Evolutionary conservation across 2,888 invertebrate species (phyloP).

Genomic region (Neoascia interrupta): DNA sequence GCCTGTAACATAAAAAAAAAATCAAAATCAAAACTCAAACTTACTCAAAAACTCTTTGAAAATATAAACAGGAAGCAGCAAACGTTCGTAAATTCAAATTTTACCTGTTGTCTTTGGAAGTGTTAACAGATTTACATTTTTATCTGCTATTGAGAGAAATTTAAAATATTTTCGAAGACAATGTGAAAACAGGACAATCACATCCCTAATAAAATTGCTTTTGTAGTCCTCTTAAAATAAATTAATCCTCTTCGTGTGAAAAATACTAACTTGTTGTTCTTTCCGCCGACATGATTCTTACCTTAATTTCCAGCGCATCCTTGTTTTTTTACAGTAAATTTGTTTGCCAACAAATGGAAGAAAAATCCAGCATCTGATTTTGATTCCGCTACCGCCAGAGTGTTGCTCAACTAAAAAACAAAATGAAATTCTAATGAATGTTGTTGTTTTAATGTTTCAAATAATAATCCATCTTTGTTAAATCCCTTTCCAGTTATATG

Average conservation of each 20-base stretch:
- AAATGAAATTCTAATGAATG: conserved; percentile 32
- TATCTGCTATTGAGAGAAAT: not conserved
- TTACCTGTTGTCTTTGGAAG: conserved; percentile 25
- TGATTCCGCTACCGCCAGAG: conserved; percentile 26
- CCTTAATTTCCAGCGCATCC: not conserved
- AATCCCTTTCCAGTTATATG: conserved; percentile 50
- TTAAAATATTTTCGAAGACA: not conserved
- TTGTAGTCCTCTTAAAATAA: not conserved
- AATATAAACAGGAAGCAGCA: conserved; percentile 33
- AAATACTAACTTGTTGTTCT: conserved; percentile 1
- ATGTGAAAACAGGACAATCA: conserved; percentile 50
- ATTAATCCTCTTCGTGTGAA: not conserved
- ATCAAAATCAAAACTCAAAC: conserved; percentile 18
- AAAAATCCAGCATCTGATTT: conserved; percentile 57
- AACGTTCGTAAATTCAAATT: conserved; percentile 55
- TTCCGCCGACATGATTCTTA: not conserved
- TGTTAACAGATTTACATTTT: not conserved
- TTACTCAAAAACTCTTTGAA: conserved; percentile 24
- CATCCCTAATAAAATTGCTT: no score
- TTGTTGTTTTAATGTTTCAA: conserved; percentile 22
- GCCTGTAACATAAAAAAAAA: conserved; percentile 36
- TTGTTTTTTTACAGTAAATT: conserved; percentile 19
- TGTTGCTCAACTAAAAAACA: conserved; percentile 24
- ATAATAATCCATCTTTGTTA: conserved; percentile 31
- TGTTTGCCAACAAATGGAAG: conserved; percentile 31